Base-by-base conservation (phyloP, 2,113 vertebrate genomes). In the Camarhynchus parvulus region DNA sequence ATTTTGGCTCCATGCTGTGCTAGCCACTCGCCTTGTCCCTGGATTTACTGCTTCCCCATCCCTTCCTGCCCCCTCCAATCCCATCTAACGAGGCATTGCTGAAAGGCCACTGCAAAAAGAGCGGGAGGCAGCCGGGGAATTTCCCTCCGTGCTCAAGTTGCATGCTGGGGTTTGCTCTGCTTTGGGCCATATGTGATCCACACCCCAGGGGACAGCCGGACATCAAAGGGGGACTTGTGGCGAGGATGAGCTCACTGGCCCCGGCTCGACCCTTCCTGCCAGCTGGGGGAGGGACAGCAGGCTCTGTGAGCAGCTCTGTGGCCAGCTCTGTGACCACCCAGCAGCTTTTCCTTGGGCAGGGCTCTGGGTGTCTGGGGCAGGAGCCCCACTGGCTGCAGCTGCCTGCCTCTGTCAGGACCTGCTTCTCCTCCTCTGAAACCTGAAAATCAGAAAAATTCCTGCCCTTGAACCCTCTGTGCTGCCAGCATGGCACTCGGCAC, bases 31-130 rank as follows among this genome's bases (percentile, higher is more conserved):
- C 90, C 64, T 90, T 83, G 72, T 80, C 50, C 46, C 20, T 80
- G 92, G 85, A 96, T 97, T 97, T 97, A 91, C 74, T 76, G 92
- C 87, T 92, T 92, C 94, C 87, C 90, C 44, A 61, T 46, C 77
- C 77, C 66, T 1, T 1, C 44, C 76, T 75, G 92, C 91, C 90
- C 89, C 44, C 44, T 46, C 44, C 44, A 46, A 46, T 46, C 44
- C 44, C 44, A 46, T 21, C 44, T 21, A 21, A 21, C 44, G 35
- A 94, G 55, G 27, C 76, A 49, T 15, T 25, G 55, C 95, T 87
- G 94, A 79, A 79, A 58, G 22, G 0, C 62, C 78, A 30, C 83
- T 67, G 76, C 66, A 58, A 20, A 58, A 58, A 46, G 53, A 31
- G 41, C 15, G 42, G 85, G 79, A 41, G 83, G 83, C 91, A 85